Base-by-base conservation (phyloP, 2,888 invertebrate species). In the Pedicia rivosa region DNA sequence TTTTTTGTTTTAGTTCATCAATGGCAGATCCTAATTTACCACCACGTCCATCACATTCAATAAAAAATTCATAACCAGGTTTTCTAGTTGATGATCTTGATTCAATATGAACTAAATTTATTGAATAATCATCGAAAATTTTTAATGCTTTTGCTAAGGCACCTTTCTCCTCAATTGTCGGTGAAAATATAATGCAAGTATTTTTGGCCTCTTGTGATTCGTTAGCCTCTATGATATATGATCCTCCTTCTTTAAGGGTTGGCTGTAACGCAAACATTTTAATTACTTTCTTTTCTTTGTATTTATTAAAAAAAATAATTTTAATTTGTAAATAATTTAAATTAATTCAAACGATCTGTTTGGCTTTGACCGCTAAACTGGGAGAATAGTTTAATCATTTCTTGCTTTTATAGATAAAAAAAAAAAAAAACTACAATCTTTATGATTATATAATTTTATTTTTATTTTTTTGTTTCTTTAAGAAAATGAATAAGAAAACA, bases 71-170 rank as follows among this genome's bases (percentile, higher is more conserved):
- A 53, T 94, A 95, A 16, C 78, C 75, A 10, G 68, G 74, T 25
- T 74, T 67, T 41, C 88, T 70, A 35, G 78, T 72, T 0, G 92
- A 92, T 2, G 92, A 88, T 20, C 87, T 68, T 0, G 94, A 95
- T 59, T 95, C 95, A 42, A 95, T 95, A 59, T 94, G 91, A 44
- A 78, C 64, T 39, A 95, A 69, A 59, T 94, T 94, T 12, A 95
- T 55, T 36, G 68, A 66, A 45, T 77, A 63, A 8, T 67, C 81
- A 57, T 88, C 78, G 61, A 98, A 97, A 16, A 94, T 74, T 54
- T 80, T 78, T 41, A 98, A 68, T 39, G 82, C 86, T 51, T 74
- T 76, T 2, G 91, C 92, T 36, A 98, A 65, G 2, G 86, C 78
- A 2, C 98, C 98, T 3, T 88, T 79, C 53, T 80, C 76, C 46